These are phyloP conservation scores for Boulengeromyrus knoepffleri DNA, from an alignment of 2,113 vertebrate species.

Conservation along the genomic window DNA sequence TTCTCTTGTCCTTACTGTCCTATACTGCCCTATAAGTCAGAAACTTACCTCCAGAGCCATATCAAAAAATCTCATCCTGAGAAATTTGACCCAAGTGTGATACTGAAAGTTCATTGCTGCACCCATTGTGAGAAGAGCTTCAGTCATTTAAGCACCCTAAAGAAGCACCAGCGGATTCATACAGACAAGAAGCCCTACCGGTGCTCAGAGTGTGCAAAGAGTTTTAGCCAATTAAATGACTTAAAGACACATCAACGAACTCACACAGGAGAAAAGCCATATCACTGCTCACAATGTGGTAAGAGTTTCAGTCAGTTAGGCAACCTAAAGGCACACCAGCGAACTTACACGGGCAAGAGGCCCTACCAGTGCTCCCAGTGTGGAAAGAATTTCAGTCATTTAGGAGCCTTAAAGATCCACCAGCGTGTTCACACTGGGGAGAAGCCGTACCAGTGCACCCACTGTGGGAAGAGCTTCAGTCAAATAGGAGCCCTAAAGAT, in stretches of 20 bases:
- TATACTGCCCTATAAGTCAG: not conserved
- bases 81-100: not conserved
- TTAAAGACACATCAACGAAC: not conserved
- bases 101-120: not conserved
- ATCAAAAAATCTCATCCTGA: not conserved
- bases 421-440: not conserved
- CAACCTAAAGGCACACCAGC: not conserved
- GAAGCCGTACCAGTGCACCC: not conserved
- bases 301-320: not conserved
- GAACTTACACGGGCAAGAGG: not conserved
- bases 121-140: not conserved
- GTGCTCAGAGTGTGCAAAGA: not conserved
- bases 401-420: not conserved
- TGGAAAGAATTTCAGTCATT: not conserved
- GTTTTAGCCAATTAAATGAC: not conserved
- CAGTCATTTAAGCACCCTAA: not conserved
- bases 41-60: not conserved
- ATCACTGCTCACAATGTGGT: not conserved
- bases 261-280: not conserved
- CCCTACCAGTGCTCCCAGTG: not conserved
- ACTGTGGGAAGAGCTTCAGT: not conserved
- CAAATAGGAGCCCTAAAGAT: not conserved
- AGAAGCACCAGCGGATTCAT: not conserved
- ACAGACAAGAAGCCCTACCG: not conserved
- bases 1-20: not conserved